phyloP scores from a whole-genome alignment of 2,888 invertebrate genomes.

The Chrysolina haemoptera region DNA sequence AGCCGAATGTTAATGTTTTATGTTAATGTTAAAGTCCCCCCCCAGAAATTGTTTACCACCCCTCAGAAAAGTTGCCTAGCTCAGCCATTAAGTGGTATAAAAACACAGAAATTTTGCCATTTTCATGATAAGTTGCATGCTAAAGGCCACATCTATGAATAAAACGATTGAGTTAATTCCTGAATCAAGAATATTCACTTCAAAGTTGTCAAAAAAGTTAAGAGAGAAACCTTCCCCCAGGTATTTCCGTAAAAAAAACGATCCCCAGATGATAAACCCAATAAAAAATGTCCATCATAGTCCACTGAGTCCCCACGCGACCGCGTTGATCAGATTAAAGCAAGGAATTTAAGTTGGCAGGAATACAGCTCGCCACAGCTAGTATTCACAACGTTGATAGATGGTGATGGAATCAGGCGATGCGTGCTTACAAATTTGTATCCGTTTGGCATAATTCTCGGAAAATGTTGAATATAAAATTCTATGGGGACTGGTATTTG shows the following conservation, averaged over 20 bases:
- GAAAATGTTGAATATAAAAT: constrained; percentile 33
- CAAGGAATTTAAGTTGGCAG: constrained; percentile 18
- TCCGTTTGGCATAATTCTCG: constrained; percentile 55
- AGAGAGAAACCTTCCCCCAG: not conserved
- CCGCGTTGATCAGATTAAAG: constrained; percentile 52
- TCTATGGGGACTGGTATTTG: not conserved
- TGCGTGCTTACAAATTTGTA: constrained; percentile 57
- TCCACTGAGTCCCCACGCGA: constrained; percentile 38
- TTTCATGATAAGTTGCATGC: no score
- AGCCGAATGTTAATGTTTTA: no score
- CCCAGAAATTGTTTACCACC: no score
- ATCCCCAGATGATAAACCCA: not conserved
- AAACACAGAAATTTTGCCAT: no score
- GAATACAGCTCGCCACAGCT: constrained; percentile 29
- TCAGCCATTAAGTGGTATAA: no score
- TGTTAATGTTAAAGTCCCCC: no score
- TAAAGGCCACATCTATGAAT: no score
- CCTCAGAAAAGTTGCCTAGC: no score
- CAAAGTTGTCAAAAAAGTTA: not conserved
- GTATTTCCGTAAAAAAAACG: not conserved
- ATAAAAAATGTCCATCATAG: not conserved
- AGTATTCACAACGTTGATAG: constrained; percentile 53
- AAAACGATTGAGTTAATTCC: not conserved
- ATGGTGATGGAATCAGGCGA: constrained; percentile 54
- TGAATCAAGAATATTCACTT: not conserved